phyloP scores from a whole-genome alignment of 2,797 vertebrate genomes.

The Hyperoplus lanceolatus region DNA sequence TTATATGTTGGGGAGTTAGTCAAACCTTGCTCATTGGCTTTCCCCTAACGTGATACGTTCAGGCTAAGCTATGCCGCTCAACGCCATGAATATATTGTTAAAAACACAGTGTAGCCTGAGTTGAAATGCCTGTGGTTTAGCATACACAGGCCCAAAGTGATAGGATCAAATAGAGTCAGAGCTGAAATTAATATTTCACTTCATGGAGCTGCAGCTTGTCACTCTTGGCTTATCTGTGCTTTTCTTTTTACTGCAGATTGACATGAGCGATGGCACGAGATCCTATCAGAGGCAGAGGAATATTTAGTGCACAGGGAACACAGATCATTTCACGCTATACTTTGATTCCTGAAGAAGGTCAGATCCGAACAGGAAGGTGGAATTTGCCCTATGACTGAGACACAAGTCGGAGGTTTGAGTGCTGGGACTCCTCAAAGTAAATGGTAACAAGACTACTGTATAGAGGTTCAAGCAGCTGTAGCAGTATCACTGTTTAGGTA shows the following conservation, averaged over 20 bases:
- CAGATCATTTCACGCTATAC: slow-evolving; percentile 53
- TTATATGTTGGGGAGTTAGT: slow-evolving; percentile 25
- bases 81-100: slow-evolving; percentile 36
- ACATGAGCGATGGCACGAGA: slow-evolving; percentile 36
- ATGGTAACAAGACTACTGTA: slow-evolving; percentile 6
- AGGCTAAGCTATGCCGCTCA: slow-evolving; percentile 42
- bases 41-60: slow-evolving; percentile 55
- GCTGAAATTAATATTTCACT: slow-evolving; percentile 40
- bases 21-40: slow-evolving; percentile 46
- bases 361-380: slow-evolving; percentile 21
- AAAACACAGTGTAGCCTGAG: slow-evolving; percentile 28
- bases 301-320: slow-evolving; percentile 47
- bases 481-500: neutral
- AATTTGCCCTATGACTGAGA: slow-evolving; percentile 27
- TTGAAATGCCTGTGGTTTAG: slow-evolving; percentile 39
- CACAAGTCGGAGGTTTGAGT: slow-evolving; percentile 1
- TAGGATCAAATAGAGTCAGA: slow-evolving; percentile 44
- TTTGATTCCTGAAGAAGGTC: slow-evolving; percentile 43
- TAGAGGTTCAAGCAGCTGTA: neutral
- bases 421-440: neutral
- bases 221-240: slow-evolving; percentile 34
- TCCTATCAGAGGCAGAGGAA: slow-evolving; percentile 36
- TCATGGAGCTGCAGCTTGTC: slow-evolving; percentile 53
- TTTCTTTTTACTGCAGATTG: slow-evolving; percentile 46
- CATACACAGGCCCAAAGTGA: slow-evolving; percentile 30